Evolutionary conservation across 2,888 invertebrate genomes (phyloP).

Genomic region (Drosophila antonietae): DNA sequence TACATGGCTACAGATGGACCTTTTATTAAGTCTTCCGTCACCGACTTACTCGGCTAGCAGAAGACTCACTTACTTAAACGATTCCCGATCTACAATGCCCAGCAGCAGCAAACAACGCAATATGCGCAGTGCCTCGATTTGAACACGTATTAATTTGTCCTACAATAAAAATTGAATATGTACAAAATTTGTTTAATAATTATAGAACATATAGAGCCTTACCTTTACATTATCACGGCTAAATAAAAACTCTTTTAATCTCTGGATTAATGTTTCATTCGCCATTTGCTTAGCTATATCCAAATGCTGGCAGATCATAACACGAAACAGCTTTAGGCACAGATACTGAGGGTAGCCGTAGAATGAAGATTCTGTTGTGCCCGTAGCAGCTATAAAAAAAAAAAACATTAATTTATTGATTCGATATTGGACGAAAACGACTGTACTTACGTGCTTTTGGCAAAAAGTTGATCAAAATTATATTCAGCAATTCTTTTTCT

Average conservation of each 20-base stretch:
- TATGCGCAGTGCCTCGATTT: conserved; percentile 86
- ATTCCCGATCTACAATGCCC: conserved; percentile 71
- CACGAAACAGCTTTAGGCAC: conserved; percentile 90
- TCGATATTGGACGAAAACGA: neutral
- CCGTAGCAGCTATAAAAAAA: conserved; percentile 44
- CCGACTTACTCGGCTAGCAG: conserved; percentile 41
- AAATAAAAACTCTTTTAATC: conserved; percentile 80
- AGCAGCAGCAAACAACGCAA: conserved; percentile 80
- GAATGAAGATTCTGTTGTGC: conserved; percentile 77
- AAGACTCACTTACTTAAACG: conserved; percentile 82
- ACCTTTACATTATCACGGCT: conserved; percentile 82
- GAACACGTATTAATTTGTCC: conserved; percentile 85
- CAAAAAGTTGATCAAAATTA: conserved; percentile 87
- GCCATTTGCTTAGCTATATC: conserved; percentile 75
- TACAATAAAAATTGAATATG: conserved; percentile 44
- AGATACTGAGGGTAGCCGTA: conserved; percentile 89
- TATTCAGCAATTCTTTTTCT: conserved; percentile 88
- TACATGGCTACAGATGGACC: conserved; percentile 76
- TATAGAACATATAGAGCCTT: conserved; percentile 7
- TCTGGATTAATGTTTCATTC: conserved; percentile 65
- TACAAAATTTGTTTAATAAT: conserved; percentile 7
- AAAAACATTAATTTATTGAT: neutral
- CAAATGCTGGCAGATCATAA: conserved; percentile 87
- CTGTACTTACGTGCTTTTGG: conserved; percentile 69
- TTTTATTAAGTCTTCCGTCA: conserved; percentile 47